A percentile compares a stretch with the other conserved stretches of the same genome.
phyloP scores from a whole-genome alignment of 2,113 vertebrate genomes.

The Machaerirhynchus nigripectus region DNA sequence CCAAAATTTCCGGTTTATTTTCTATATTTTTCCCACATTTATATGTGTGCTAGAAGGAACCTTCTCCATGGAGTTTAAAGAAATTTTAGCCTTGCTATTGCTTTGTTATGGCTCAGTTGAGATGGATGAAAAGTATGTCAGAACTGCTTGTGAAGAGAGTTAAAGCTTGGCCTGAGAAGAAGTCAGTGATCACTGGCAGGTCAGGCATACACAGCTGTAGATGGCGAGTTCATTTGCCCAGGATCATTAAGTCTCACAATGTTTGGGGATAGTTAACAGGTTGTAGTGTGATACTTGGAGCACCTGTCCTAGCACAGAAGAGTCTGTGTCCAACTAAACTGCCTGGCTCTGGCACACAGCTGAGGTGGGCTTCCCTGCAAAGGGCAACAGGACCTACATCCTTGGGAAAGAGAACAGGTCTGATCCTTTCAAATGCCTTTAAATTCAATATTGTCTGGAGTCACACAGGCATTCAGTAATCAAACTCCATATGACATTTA shows the following conservation, averaged over 20 bases:
- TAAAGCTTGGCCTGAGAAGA: not conserved
- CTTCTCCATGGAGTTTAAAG: not conserved
- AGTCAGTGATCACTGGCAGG: not conserved
- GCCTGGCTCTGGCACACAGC: not conserved
- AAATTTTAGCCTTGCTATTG: not conserved
- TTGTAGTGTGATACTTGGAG: not conserved
- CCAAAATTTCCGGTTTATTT: not conserved
- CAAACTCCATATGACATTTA: not conserved
- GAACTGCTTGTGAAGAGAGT: not conserved
- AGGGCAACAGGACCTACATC: not conserved
- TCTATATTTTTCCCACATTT: not conserved
- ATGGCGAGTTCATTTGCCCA: not conserved
- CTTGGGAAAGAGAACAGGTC: not conserved
- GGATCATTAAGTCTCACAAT: not conserved
- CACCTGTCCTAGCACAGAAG: not conserved
- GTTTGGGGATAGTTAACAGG: not conserved
- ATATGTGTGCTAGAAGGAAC: not conserved
- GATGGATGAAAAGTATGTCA: not conserved
- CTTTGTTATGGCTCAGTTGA: not conserved
- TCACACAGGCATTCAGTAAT: not conserved
- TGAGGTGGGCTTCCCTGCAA: not conserved
- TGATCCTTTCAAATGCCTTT: not conserved
- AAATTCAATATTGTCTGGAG: not conserved
- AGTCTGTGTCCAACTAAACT: not conserved
- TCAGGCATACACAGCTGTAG: not conserved